Conservation (phyloP, 2,888 invertebrate species). For the Eupelmus urozonus region DNA sequence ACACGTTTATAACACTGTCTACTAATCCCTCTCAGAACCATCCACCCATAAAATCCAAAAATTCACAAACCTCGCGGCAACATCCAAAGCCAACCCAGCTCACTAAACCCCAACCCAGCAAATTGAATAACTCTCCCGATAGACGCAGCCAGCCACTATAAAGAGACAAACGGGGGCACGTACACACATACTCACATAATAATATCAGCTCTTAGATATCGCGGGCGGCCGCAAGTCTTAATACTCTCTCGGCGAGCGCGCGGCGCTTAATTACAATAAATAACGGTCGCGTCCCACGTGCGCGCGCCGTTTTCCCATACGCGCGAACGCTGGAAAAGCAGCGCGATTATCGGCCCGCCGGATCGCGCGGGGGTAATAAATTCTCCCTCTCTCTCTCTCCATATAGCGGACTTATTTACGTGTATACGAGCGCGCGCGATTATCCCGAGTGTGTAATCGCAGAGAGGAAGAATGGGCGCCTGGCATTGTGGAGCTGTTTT, state of each 20-base stretch:
- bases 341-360: slow-evolving; percentile 45
- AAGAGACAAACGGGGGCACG: neutral
- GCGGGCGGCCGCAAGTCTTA: neutral
- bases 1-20: no score
- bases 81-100: no score
- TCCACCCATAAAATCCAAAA: no score
- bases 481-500: neutral
- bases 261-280: slow-evolving; percentile 50
- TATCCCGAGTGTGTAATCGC: neutral
- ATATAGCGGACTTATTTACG: slow-evolving; percentile 36
- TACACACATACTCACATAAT: no score
- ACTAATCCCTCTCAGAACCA: no score
- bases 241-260: neutral
- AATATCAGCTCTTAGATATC: slow-evolving; percentile 9
- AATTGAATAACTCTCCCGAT: no score
- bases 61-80: no score
- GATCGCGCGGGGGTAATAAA: slow-evolving; percentile 45
- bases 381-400: slow-evolving; percentile 23
- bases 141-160: no score
- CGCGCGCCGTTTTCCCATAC: slow-evolving; percentile 43
- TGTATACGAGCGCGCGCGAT: neutral
- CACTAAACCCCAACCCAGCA: no score
- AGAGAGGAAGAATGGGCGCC: no score
- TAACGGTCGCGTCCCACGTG: slow-evolving; percentile 51
- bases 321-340: slow-evolving; percentile 26